phyloP scores from a whole-genome alignment of 2,888 invertebrate genomes.

The Caenorhabditis zanzibari region DNA sequence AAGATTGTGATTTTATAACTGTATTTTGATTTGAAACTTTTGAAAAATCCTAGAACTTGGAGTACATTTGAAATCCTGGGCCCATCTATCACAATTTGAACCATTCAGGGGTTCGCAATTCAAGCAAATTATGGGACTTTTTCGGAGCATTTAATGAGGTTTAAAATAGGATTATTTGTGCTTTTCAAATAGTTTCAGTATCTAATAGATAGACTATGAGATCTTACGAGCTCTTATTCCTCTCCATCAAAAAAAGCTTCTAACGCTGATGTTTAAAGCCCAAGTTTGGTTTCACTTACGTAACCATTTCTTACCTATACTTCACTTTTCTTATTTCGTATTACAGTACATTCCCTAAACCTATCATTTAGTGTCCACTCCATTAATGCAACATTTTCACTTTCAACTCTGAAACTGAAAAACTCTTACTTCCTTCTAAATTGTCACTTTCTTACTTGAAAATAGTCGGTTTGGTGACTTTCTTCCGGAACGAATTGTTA shows the following conservation, averaged over 20 bases:
- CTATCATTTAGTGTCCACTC: constrained; percentile 41
- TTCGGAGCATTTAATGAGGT: too few species aligned
- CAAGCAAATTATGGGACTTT: too few species aligned
- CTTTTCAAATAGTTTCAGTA: too few species aligned
- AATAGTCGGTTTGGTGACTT: constrained; percentile 30
- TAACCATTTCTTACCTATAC: background rate
- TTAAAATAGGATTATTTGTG: too few species aligned
- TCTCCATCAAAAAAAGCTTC: background rate
- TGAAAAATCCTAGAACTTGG: too few species aligned
- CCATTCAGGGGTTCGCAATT: too few species aligned
- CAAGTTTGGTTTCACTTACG: constrained; percentile 23
- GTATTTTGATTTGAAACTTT: too few species aligned
- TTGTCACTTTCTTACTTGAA: constrained; percentile 32
- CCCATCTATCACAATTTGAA: too few species aligned
- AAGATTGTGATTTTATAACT: too few species aligned
- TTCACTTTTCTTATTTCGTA: background rate
- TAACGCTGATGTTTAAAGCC: constrained; percentile 1
- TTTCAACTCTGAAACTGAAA: constrained; percentile 46
- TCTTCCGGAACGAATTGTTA: constrained; percentile 41
- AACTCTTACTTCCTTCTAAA: constrained; percentile 15
- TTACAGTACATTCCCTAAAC: constrained; percentile 9
- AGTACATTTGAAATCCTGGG: too few species aligned
- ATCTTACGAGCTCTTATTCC: background rate
- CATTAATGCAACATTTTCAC: constrained; percentile 61
- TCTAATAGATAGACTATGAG: too few species aligned